phyloP scores from a whole-genome alignment of 2,797 vertebrate genomes.

The Esox lucius region DNA sequence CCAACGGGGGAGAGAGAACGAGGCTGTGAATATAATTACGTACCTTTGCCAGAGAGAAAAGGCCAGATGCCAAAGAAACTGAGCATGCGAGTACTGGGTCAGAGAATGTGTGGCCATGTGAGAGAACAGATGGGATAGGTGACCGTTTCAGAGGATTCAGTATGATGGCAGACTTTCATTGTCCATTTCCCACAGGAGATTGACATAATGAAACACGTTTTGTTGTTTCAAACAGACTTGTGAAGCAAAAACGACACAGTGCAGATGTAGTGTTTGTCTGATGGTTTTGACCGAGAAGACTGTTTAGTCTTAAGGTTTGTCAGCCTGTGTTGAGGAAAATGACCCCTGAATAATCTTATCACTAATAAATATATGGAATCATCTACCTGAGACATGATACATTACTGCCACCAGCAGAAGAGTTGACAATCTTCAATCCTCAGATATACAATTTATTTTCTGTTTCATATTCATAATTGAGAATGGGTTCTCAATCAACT shows the following conservation, averaged over 20 bases:
- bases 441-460: background rate
- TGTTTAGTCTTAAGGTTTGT: background rate
- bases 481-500: no score
- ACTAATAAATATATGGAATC: no score
- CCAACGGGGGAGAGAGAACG: background rate
- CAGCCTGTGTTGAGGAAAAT: no score
- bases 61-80: background rate
- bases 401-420: background rate
- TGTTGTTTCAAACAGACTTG: background rate
- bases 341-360: no score
- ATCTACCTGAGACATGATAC: background rate
- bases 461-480: background rate
- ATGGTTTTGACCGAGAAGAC: background rate
- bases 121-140: background rate
- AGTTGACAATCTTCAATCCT: background rate
- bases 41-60: background rate
- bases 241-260: background rate
- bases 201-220: background rate
- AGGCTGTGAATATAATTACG: background rate
- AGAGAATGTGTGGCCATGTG: constrained; percentile 3
- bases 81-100: constrained; percentile 10
- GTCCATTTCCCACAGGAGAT: background rate
- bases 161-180: background rate
- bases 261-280: background rate
- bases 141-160: background rate